Base-by-base conservation (phyloP, 2,113 vertebrate species). In the Spermophilus dauricus region DNA sequence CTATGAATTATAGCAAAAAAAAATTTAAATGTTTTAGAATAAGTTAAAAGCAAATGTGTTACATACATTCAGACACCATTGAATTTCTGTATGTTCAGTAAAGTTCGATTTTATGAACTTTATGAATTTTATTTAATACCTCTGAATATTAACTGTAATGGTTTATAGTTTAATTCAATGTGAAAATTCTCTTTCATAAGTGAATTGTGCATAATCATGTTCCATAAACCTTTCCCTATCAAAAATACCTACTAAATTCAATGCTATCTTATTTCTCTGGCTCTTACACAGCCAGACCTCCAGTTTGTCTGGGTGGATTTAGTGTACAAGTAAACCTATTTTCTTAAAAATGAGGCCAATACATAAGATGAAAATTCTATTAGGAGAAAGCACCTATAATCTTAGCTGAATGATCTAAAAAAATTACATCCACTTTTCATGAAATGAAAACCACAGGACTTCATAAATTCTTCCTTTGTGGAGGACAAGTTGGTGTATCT, bases 361-460 rank as follows among this genome's bases (percentile, higher is more conserved):
- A 91, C 34, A 83, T 95, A 97, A 95, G 86, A 97, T 95, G 88
- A 95, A 97, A 97, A 96, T 98, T 95, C 93, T 97, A 97, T 97
- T 97, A 97, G 89, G 89, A 51, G 96, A 97, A 94, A 94, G 73
- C 42, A 96, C 89, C 91, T 95, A 96, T 97, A 97, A 97, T 97
- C 97, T 96, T 93, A 95, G 93, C 91, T 94, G 97, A 97, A 96
- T 95, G 93, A 96, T 95, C 91, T 95, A 92, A 91, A 97, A 94
- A 97, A 92, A 96, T 96, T 95, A 82, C 96, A 95, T 97, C 94
- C 92, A 97, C 95, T 97, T 97, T 98, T 92, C 91, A 65, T 97
- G 95, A 96, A 97, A 98, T 97, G 97, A 96, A 97, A 98, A 96
- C 94, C 96, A 94, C 93, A 97, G 91, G 95, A 97, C 69, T 94